phyloP scores from a whole-genome alignment of 1,140 invertebrate genomes.

The Hormaphis cornu region DNA sequence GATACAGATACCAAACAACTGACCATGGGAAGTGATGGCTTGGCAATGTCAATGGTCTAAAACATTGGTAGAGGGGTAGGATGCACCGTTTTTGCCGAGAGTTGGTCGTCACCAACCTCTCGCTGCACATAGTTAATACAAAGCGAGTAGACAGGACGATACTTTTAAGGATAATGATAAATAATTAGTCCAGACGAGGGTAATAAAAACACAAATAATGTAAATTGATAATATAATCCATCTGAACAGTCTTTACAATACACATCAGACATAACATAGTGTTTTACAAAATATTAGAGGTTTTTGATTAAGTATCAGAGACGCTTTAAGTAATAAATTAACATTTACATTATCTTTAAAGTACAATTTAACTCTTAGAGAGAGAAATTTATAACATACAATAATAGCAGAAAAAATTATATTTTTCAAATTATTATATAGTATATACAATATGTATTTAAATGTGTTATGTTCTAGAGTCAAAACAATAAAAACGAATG shows the following conservation, averaged over 20 bases:
- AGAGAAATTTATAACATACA: constrained; percentile 3
- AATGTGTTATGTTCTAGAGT: not conserved
- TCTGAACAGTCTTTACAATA: constrained; percentile 32
- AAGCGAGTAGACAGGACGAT: too few species aligned
- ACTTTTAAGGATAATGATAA: too few species aligned
- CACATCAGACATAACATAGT: constrained; percentile 30
- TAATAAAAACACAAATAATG: constrained; percentile 16
- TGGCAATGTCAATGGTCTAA: too few species aligned
- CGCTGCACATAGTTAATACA: too few species aligned
- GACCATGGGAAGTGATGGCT: too few species aligned
- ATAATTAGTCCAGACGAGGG: too few species aligned
- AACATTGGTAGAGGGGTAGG: too few species aligned
- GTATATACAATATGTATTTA: constrained; percentile 18
- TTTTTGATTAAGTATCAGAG: constrained; percentile 26
- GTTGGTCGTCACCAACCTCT: too few species aligned
- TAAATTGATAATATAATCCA: constrained; percentile 32
- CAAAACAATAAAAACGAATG: too few species aligned
- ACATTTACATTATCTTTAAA: constrained; percentile 24
- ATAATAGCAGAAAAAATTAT: not conserved
- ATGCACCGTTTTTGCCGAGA: too few species aligned
- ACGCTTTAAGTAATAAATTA: constrained; percentile 23
- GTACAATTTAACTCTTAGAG: not conserved
- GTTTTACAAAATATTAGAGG: constrained; percentile 27
- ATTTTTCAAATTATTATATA: not conserved
- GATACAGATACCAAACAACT: too few species aligned